Evolutionary conservation across 2,113 vertebrate genomes (phyloP).

Genomic region (Falcunculus frontatus): DNA sequence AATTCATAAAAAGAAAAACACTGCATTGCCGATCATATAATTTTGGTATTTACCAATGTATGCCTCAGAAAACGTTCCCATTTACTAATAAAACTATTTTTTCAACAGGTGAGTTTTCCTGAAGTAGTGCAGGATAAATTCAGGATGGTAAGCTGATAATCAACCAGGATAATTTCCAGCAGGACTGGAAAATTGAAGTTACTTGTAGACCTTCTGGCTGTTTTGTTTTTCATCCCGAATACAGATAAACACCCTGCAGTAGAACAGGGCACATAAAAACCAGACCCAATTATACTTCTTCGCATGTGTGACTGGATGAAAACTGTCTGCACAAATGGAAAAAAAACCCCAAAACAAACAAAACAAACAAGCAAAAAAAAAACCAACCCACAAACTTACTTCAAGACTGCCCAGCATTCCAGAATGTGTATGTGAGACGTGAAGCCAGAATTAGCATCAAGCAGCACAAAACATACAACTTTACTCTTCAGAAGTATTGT

Average conservation of each 20-base stretch:
- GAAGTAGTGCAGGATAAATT: neutral
- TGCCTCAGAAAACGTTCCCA: neutral
- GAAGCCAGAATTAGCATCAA: neutral
- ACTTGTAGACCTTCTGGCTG: constrained; percentile 14
- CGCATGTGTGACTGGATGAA: neutral
- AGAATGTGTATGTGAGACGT: fast-evolving
- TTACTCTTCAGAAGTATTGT: neutral
- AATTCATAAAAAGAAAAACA: neutral
- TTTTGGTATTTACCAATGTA: neutral
- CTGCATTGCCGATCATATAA: neutral
- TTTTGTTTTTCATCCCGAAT: neutral
- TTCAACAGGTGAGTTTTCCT: neutral
- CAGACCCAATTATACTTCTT: neutral
- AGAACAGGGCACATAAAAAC: neutral
- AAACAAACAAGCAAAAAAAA: too few relatives aligned
- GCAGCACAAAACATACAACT: neutral
- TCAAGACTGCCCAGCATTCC: neutral
- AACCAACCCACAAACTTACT: neutral
- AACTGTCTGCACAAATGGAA: neutral
- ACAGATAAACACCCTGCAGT: neutral
- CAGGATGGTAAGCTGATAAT: neutral
- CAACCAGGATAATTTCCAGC: constrained; percentile 2
- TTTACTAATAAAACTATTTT: neutral
- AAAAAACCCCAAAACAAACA: neutral
- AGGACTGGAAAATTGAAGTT: constrained; percentile 1